Base-by-base conservation (phyloP, 2,888 invertebrate genomes). In the Catonia carolina region DNA sequence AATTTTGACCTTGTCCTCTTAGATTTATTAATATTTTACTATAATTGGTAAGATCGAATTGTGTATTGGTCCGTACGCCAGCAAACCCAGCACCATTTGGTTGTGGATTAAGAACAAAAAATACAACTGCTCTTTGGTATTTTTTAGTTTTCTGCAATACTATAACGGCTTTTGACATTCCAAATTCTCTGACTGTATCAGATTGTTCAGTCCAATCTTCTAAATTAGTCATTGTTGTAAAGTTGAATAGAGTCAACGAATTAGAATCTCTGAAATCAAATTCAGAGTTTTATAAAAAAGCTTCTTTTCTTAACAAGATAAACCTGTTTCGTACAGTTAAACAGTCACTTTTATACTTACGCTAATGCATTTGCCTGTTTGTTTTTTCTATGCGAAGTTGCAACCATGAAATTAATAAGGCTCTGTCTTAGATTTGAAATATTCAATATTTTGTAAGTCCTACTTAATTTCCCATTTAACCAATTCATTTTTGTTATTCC, bases 61-160 rank as follows among this genome's bases (percentile, higher is more conserved):
- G 67, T 6, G 73, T 74, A 10, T 72, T 64, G 12, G 74, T 76
- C 60, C 79, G 70, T 60, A 81, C 75, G 12, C 83, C 84, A 27
- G 82, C 83, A 69, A 84, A 84, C 1, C 82, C 81, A 18, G 84
- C 84, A 1, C 84, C 84, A 62, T 84, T 83, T 12, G 77, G 74
- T 70, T 83, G 83, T 3, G 84, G 83, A 67, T 83, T 83, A 18
- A 84, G 67, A 47, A 84, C 69, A 3, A 79, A 78, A 64, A 84
- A 84, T 63, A 84, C 79, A 64, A 84, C 73, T 1, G 80, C 84
- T 67, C 81, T 70, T 66, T 81, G 78, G 62, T 79, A 83, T 33
- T 75, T 14, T 5, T 14, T 71, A 47, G 82, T 82, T 64, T 78
- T 77, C 66, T 83, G 83, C 27, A 83, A 69, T 3, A 75, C 74